These are phyloP conservation scores for Gulo gulo DNA, from an alignment of 2,113 vertebrate genomes.

Conservation along the genomic window DNA sequence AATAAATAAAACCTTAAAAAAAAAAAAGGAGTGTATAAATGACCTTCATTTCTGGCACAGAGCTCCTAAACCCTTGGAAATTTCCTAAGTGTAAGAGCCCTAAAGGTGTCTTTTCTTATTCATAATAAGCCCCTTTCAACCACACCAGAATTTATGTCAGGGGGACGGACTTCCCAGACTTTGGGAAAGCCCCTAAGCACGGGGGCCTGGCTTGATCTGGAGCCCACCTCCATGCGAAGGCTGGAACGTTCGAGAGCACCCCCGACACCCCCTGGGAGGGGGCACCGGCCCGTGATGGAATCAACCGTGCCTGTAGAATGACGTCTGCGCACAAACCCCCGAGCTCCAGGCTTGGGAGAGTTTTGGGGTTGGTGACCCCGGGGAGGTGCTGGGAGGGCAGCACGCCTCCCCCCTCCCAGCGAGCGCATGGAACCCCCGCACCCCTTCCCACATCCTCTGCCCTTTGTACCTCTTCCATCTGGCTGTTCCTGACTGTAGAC, in stretches of 20 bases:
- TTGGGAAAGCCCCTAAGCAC: background rate
- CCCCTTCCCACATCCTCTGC: background rate
- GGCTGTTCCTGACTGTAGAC: background rate
- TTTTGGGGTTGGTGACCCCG: background rate
- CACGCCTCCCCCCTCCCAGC: background rate
- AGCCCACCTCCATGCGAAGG: background rate
- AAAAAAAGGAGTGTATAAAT: background rate
- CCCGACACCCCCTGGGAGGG: background rate
- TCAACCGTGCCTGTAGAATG: background rate
- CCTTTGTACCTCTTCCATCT: background rate
- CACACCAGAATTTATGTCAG: background rate
- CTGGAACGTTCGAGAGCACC: background rate
- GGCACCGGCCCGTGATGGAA: fast-evolving
- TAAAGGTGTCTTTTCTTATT: background rate
- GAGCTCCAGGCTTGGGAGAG: background rate
- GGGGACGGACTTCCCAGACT: background rate
- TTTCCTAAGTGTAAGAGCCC: background rate
- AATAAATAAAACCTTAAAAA: background rate
- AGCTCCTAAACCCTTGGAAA: background rate
- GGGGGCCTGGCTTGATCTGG: background rate
- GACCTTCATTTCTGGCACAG: background rate
- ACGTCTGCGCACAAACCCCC: background rate
- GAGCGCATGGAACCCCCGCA: fast-evolving
- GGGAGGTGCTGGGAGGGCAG: background rate
- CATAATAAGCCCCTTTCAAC: background rate